Evolutionary conservation across 2,888 invertebrate genomes (phyloP).

Genomic region (Orthosia gothica): DNA sequence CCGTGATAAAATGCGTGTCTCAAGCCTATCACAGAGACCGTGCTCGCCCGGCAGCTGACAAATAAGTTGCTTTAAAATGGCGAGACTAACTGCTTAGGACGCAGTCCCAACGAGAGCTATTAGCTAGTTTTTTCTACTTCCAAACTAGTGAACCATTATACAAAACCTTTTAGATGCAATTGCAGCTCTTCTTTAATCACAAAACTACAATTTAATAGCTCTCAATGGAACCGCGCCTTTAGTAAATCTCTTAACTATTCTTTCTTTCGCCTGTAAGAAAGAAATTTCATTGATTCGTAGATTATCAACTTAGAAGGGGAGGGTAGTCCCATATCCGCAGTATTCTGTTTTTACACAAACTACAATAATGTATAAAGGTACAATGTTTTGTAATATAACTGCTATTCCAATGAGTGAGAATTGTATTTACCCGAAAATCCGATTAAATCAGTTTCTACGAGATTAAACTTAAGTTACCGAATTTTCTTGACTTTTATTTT

Average conservation of each 20-base stretch:
- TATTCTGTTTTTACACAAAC: constrained; percentile 29
- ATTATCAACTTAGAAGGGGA: constrained; percentile 18
- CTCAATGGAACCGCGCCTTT: no score
- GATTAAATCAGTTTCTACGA: constrained; percentile 65
- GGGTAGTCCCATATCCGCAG: neutral
- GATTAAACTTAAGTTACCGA: constrained; percentile 70
- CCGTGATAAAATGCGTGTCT: no score
- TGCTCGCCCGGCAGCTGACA: no score
- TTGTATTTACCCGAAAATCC: constrained; percentile 45
- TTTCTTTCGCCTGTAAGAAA: constrained; percentile 5
- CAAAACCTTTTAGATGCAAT: no score
- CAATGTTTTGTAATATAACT: constrained; percentile 46
- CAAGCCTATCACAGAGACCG: no score
- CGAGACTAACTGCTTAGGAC: neutral
- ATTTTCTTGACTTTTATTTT: constrained; percentile 56
- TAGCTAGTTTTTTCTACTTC: no score
- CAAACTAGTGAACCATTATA: no score
- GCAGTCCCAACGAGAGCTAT: no score
- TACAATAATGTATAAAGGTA: constrained; percentile 45
- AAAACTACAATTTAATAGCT: no score
- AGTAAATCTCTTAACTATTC: no score
- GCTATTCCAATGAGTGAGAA: constrained; percentile 43
- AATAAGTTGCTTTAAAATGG: neutral
- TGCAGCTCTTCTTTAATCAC: no score
- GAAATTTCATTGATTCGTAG: neutral